Conservation (phyloP, 2,113 vertebrate genomes). For the Sorex fumeus region DNA sequence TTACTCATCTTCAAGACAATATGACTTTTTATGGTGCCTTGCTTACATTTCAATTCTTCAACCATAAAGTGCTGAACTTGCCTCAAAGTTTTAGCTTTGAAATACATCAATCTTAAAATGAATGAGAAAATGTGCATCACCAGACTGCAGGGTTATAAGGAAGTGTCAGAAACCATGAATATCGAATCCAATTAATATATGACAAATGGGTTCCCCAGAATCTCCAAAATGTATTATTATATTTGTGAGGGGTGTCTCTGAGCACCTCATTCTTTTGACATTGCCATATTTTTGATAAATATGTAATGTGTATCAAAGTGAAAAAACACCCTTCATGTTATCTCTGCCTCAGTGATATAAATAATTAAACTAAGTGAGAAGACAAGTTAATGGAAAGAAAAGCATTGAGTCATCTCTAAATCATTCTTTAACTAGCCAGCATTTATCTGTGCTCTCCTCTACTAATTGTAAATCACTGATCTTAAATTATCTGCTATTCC, state of each 20-base stretch:
- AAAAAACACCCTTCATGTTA: neutral
- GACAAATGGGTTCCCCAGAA: neutral
- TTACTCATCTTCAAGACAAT: neutral
- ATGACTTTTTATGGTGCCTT: neutral
- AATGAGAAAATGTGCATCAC: neutral
- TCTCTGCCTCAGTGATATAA: neutral
- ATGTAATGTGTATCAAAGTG: neutral
- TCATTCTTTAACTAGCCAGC: neutral
- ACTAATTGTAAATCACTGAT: neutral
- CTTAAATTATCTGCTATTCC: neutral
- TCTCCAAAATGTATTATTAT: neutral
- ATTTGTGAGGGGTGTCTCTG: neutral
- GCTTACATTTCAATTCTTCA: neutral
- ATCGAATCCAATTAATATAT: neutral
- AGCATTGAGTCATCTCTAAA: neutral
- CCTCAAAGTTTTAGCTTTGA: neutral
- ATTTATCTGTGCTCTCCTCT: neutral
- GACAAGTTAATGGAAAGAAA: neutral
- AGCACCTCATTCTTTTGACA: neutral
- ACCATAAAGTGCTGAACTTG: neutral
- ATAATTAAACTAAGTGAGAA: neutral
- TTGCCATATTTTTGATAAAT: neutral
- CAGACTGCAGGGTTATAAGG: neutral
- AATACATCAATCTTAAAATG: constrained; percentile 42
- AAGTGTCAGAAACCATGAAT: neutral